Percentiles rank a stretch among this genome's conserved stretches.
Conservation (phyloP, 2,113 vertebrate genomes). For the Lycocorax pyrrhopterus region DNA sequence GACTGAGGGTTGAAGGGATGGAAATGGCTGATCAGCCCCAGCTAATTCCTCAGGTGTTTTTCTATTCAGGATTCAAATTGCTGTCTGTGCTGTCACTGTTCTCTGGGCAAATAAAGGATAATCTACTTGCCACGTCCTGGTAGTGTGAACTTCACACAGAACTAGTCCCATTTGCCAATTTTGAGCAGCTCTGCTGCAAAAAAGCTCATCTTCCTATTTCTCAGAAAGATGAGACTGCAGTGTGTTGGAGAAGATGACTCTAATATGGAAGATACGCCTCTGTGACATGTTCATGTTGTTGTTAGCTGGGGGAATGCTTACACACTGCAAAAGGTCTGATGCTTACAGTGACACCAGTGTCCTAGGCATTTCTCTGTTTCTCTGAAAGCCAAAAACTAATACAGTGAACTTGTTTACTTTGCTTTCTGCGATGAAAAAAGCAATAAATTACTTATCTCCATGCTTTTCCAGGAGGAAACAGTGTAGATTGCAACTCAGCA, state of each 20-base stretch:
- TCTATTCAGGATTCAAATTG: not conserved
- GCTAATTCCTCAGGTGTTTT: not conserved
- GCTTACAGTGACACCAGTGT: not conserved
- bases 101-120: not conserved
- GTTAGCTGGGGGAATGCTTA: not conserved
- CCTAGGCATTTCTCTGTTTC: not conserved
- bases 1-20: not conserved
- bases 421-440: not conserved
- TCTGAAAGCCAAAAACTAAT: not conserved
- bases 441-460: not conserved
- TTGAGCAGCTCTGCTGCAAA: not conserved
- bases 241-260: not conserved
- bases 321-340: not conserved
- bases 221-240: not conserved
- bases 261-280: not conserved
- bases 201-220: not conserved
- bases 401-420: not conserved
- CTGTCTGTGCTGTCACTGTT: not conserved
- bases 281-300: rapidly evolving
- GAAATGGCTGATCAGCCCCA: not conserved
- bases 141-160: not conserved
- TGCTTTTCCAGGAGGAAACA: not conserved
- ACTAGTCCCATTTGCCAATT: not conserved
- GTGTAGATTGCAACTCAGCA: not conserved
- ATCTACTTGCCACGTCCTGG: not conserved